A percentile compares a stretch with the other conserved stretches of the same genome.
phyloP scores from a whole-genome alignment of 2,888 invertebrate species.

The Drosophila siamana region DNA sequence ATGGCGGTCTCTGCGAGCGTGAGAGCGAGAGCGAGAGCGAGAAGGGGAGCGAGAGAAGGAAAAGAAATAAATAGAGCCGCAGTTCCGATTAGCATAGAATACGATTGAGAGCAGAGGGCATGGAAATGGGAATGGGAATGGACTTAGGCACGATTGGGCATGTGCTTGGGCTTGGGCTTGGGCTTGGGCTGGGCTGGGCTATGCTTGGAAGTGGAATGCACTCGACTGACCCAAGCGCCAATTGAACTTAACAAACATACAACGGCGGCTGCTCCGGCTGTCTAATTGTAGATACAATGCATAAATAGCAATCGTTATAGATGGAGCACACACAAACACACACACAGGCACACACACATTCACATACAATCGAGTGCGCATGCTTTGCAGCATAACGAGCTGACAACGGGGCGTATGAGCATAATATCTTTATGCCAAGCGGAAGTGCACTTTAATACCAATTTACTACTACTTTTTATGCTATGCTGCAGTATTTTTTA shows the following conservation, averaged over 20 bases:
- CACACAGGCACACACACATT: neutral
- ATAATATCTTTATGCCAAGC: slow-evolving; percentile 22
- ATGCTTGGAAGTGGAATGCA: slow-evolving; percentile 72
- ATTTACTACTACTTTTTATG: slow-evolving; percentile 3
- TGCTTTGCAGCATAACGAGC: slow-evolving; percentile 19
- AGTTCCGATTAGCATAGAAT: slow-evolving; percentile 26
- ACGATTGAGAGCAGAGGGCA: neutral
- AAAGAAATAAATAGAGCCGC: slow-evolving; percentile 1
- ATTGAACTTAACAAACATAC: slow-evolving; percentile 74
- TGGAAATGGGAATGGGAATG: slow-evolving; percentile 5
- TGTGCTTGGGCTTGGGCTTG: neutral
- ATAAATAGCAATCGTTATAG: slow-evolving; percentile 46
- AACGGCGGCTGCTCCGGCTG: slow-evolving; percentile 46
- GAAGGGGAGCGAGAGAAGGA: no score
- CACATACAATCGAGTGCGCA: neutral
- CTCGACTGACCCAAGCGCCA: slow-evolving; percentile 75
- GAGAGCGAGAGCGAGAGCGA: no score
- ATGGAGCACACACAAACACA: slow-evolving; percentile 17
- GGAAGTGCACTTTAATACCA: slow-evolving; percentile 20
- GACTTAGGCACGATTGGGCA: slow-evolving; percentile 7
- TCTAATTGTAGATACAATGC: slow-evolving; percentile 68
- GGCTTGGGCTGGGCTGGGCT: slow-evolving; percentile 2
- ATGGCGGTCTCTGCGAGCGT: slow-evolving; percentile 91
- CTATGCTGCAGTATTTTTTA: slow-evolving; percentile 1
- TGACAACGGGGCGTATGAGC: slow-evolving; percentile 23